Percentiles rank a stretch among this genome's conserved stretches.
Evolutionary conservation across 2,797 vertebrate species (phyloP).

Genomic region (Ispidina lecontei): DNA sequence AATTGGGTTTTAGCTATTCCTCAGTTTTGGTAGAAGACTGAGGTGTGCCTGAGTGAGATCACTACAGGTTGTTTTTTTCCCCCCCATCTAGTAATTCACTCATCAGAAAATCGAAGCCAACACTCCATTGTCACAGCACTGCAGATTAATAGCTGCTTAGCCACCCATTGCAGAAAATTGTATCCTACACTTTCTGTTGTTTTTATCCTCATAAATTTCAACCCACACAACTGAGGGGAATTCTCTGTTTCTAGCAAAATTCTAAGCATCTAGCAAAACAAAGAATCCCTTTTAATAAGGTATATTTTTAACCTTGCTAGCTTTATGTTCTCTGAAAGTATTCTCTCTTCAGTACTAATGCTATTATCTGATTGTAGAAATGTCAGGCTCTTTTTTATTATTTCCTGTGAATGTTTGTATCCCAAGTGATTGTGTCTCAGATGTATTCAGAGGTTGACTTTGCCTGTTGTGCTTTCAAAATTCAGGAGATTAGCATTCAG

Average conservation of each 20-base stretch:
- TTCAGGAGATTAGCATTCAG: conserved; percentile 3
- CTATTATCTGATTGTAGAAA: background rate
- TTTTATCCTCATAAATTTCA: background rate
- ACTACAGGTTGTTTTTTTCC: background rate
- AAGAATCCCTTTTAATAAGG: background rate
- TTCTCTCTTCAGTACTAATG: background rate
- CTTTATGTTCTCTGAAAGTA: background rate
- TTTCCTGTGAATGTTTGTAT: background rate
- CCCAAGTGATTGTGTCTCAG: background rate
- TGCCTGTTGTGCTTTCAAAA: conserved; percentile 39
- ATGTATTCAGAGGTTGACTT: background rate
- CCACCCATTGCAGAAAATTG: background rate
- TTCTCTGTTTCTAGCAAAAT: background rate
- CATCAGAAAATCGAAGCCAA: conserved; percentile 43
- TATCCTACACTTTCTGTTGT: background rate
- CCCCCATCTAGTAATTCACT: background rate
- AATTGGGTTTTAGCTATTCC: background rate
- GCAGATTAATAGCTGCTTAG: conserved; percentile 2
- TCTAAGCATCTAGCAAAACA: background rate
- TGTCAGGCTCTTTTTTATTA: background rate
- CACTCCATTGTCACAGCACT: background rate
- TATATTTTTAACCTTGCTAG: background rate
- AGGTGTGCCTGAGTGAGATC: conserved; percentile 5
- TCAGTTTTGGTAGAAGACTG: conserved; percentile 12
- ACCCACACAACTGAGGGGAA: background rate